Base-by-base conservation (phyloP, 2,113 vertebrate genomes). In the Felis chaus region DNA sequence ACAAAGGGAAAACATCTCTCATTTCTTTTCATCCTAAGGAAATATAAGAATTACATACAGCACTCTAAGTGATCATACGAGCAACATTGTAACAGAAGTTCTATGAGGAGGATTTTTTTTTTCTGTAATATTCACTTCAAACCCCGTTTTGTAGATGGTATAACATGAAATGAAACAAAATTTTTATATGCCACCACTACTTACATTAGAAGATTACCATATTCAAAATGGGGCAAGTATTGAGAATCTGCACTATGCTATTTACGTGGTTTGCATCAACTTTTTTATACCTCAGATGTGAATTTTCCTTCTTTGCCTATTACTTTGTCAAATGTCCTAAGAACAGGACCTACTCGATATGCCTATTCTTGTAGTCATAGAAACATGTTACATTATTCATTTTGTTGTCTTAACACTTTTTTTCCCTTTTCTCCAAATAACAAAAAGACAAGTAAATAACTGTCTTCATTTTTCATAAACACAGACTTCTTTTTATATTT, bases 311-410 rank as follows among this genome's bases (percentile, higher is more conserved):
- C 87, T 89, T 85, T 96, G 21, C n/a, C 27, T 61, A 15, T 85
- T 86, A 82, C 0, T 96, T 96, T 87, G 31, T 78, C 92, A 97
- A 92, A 76, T 85, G 4, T 89, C 41, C 74, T 92, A 96, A 89
- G 27, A 89, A 50, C 25, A 98, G 0, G 10, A 39, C 0, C 1
- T 31, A 0, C 88, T 66, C 66, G 79, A 95, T 65, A 91, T 68
- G 3, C 3, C 94, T 97, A 31, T 63, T 88, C 45, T 82, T 61
- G 57, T 81, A 94, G 79, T 92, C 90, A 94, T 41, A 93, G 76
- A 90, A 93, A 96, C 16, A 85, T 71, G 11, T 66, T 92, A 48
- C 61, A 78, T 97, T 98, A 95, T 94, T 97, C 66, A 96, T 91
- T 96, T 90, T 96, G 91, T 83, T 94, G 57, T 90, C 69, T 83